These are phyloP conservation scores for Tinea trinotella DNA, from an alignment of 2,888 invertebrate genomes.

Conservation along the genomic window DNA sequence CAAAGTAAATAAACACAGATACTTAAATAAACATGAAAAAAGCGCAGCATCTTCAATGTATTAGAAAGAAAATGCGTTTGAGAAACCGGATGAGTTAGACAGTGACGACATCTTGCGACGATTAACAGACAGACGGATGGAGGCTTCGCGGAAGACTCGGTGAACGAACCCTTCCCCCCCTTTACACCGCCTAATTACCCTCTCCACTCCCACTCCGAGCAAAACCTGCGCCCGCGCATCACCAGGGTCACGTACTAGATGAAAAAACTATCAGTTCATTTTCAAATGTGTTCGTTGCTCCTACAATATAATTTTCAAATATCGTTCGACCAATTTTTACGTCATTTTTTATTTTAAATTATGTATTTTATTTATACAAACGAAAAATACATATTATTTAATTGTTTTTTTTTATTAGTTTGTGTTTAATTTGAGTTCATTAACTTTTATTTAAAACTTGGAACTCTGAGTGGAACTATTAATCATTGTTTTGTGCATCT, in stretches of 20 bases:
- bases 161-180: constrained; percentile 41
- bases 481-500: background rate
- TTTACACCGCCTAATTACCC: constrained; percentile 42
- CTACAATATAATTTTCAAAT: too few species aligned
- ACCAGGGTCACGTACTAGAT: constrained; percentile 19
- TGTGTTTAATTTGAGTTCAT: too few species aligned
- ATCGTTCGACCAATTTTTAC: too few species aligned
- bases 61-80: background rate
- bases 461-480: background rate
- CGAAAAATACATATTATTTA: too few species aligned
- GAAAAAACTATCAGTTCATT: constrained; percentile 18
- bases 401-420: background rate
- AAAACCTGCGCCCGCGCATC: constrained; percentile 27
- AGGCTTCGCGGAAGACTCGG: constrained; percentile 42
- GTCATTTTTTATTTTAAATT: background rate
- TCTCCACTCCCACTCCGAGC: constrained; percentile 25
- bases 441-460: background rate
- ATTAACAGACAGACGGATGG: constrained; percentile 22
- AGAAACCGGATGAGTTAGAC: constrained; percentile 10
- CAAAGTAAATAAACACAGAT: background rate
- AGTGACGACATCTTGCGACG: constrained; percentile 5
- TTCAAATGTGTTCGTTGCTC: constrained; percentile 15
- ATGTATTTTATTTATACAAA: background rate
- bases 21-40: background rate
- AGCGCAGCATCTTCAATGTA: background rate